Conservation (phyloP, 2,113 vertebrate species). For the Tilapia sparmanii region DNA sequence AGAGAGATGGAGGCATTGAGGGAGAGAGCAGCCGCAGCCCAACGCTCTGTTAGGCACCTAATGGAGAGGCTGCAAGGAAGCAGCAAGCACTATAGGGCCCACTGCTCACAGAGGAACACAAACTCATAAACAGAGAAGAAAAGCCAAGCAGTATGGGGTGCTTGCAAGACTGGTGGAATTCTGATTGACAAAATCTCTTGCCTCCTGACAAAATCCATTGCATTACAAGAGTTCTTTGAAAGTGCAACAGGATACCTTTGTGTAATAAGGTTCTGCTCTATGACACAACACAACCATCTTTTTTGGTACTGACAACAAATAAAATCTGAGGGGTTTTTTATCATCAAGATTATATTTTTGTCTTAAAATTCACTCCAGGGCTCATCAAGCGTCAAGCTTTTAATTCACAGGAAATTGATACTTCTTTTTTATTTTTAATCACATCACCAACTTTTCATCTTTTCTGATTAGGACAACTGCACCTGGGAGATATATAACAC, state of each 20-base stretch:
- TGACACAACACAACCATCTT: background rate
- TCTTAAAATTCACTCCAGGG: background rate
- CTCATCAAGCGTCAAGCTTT: background rate
- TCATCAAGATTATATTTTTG: background rate
- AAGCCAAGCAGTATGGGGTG: slow-evolving; percentile 2
- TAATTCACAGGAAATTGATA: background rate
- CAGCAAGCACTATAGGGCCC: slow-evolving; percentile 59
- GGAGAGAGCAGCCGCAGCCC: slow-evolving; percentile 61
- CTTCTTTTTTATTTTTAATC: background rate
- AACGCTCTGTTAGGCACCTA: slow-evolving; percentile 72
- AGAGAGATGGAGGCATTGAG: slow-evolving; percentile 63
- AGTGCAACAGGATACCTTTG: background rate
- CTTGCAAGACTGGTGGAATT: slow-evolving; percentile 10
- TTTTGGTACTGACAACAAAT: background rate
- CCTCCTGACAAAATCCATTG: background rate
- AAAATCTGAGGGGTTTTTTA: background rate
- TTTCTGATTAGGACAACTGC: background rate
- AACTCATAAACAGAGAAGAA: slow-evolving; percentile 33
- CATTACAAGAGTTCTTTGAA: background rate
- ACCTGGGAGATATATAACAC: background rate
- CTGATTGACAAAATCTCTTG: slow-evolving; percentile 2
- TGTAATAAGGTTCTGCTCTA: background rate
- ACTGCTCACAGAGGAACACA: slow-evolving; percentile 55
- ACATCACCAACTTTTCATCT: background rate
- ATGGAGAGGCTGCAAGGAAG: slow-evolving; percentile 67